Conservation (phyloP, 2,888 invertebrate genomes). For the Polyommatus icarus region DNA sequence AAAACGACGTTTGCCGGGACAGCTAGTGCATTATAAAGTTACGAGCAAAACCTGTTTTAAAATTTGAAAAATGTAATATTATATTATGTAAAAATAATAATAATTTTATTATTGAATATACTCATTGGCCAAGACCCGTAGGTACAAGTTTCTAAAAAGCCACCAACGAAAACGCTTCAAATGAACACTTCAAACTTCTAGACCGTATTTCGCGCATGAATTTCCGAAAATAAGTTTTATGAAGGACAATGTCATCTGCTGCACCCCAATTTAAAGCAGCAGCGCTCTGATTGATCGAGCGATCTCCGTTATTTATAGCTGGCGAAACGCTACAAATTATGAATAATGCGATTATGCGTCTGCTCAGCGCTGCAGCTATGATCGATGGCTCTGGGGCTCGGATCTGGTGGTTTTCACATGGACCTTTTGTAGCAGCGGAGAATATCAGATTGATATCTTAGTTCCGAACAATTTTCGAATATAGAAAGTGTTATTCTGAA, state of each 20-base stretch:
- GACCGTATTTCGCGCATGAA: not conserved
- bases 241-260: not conserved
- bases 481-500: too few relatives aligned
- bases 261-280: constrained; percentile 5
- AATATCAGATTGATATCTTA: not conserved
- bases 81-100: too few relatives aligned
- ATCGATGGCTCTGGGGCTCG: constrained; percentile 50
- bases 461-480: not conserved
- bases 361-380: constrained; percentile 49
- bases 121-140: too few relatives aligned
- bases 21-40: too few relatives aligned
- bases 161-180: too few relatives aligned
- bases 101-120: too few relatives aligned
- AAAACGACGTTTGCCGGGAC: too few relatives aligned
- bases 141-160: too few relatives aligned
- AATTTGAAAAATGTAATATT: too few relatives aligned
- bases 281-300: constrained; percentile 50
- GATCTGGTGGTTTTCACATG: constrained; percentile 28
- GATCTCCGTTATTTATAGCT: constrained; percentile 51
- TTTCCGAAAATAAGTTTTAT: not conserved
- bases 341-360: constrained; percentile 58
- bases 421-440: not conserved
- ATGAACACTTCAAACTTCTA: too few relatives aligned
- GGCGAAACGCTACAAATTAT: constrained; percentile 55
- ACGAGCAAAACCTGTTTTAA: too few relatives aligned